phyloP scores from a whole-genome alignment of 2,888 invertebrate species.

The Belgica antarctica region DNA sequence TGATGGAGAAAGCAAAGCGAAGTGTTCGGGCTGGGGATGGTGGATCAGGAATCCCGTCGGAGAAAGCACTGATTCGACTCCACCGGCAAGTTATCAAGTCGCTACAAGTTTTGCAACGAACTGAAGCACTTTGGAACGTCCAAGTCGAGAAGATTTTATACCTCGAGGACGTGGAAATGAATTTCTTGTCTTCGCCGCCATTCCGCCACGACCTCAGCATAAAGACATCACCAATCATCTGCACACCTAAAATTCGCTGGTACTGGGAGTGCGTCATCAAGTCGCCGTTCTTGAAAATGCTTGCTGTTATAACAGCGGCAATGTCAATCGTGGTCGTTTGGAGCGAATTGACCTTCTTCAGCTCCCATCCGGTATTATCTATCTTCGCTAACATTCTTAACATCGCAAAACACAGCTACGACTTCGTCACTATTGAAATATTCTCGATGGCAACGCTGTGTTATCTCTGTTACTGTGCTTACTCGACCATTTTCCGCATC shows the following conservation, averaged over 20 bases:
- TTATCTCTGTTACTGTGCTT: conserved; percentile 96
- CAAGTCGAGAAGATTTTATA: conserved; percentile 76
- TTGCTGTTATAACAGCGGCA: conserved; percentile 70
- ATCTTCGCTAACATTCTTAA: conserved; percentile 94
- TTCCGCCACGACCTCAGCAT: conserved; percentile 37
- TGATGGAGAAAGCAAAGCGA: conserved; percentile 71
- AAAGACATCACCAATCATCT: conserved; percentile 57
- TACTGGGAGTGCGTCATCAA: conserved; percentile 89
- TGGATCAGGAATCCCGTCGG: conserved; percentile 67
- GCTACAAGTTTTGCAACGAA: conserved; percentile 86
- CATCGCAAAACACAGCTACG: conserved; percentile 74
- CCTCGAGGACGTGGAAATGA: conserved; percentile 84
- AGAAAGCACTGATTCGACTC: conserved; percentile 82
- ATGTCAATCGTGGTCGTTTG: conserved; percentile 93
- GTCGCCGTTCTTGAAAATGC: conserved; percentile 70
- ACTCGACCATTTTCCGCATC: conserved; percentile 95
- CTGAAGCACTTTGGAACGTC: conserved; percentile 90
- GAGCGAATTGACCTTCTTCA: conserved; percentile 99
- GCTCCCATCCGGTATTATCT: conserved; percentile 85
- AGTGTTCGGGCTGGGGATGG: conserved; percentile 57
- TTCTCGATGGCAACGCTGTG: conserved; percentile 87
- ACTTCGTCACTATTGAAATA: conserved; percentile 93
- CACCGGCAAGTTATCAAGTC: conserved; percentile 92
- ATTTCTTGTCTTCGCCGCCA: conserved; percentile 52
- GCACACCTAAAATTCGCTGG: conserved; percentile 80